Conservation (phyloP, 2,888 invertebrate genomes). For the Callinectes sapidus region DNA sequence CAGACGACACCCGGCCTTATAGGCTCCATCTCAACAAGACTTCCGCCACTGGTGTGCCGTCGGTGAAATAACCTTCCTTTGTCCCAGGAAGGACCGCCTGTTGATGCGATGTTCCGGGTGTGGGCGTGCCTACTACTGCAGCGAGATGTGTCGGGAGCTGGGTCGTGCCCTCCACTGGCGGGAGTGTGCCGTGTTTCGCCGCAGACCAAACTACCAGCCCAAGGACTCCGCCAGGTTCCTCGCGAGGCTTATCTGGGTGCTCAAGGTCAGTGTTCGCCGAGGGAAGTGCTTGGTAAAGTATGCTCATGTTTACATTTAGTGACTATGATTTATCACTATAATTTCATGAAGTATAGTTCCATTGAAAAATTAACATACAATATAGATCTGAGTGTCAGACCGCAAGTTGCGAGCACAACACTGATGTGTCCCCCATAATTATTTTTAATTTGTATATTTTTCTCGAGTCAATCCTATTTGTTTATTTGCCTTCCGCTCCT, state of each 20-base stretch:
- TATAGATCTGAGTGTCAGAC: no score
- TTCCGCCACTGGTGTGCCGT: not conserved
- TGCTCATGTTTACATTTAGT: not conserved
- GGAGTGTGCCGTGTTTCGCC: slow-evolving; percentile 46
- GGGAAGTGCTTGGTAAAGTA: not conserved
- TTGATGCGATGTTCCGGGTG: slow-evolving; percentile 45
- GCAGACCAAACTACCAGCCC: slow-evolving; percentile 41
- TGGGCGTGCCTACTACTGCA: slow-evolving; percentile 51
- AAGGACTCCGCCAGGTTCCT: slow-evolving; percentile 54
- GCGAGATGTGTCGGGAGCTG: slow-evolving; percentile 44
- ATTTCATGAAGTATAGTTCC: not conserved
- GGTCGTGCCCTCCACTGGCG: slow-evolving; percentile 24
- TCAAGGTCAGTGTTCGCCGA: slow-evolving; percentile 38
- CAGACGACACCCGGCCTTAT: not conserved
- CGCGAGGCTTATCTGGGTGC: slow-evolving; percentile 53
- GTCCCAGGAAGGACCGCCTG: slow-evolving; percentile 49
- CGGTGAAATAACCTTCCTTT: not conserved
- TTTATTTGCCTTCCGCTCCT: no score
- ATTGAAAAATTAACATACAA: not conserved
- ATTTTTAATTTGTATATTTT: no score
- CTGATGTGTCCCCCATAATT: no score
- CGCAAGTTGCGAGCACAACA: no score
- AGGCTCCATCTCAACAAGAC: not conserved
- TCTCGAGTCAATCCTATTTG: no score
- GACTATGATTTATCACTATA: not conserved